These are phyloP conservation scores for Nasonia giraulti DNA, from an alignment of 1,140 invertebrate genomes.

Conservation along the genomic window DNA sequence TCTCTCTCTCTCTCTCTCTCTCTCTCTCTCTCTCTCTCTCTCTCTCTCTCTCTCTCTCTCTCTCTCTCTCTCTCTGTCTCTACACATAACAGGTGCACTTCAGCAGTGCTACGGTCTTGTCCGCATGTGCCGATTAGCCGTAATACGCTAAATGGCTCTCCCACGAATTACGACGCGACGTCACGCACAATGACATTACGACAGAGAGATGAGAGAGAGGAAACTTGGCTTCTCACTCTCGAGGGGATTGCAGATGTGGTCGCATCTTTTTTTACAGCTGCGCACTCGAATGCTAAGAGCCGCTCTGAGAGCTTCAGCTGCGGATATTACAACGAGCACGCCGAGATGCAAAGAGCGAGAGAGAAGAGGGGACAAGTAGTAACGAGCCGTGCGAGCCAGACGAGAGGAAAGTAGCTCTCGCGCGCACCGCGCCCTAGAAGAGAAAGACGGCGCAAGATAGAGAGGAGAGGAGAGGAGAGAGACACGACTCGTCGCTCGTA, in stretches of 20 bases:
- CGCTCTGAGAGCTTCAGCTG: background rate
- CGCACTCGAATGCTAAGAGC: background rate
- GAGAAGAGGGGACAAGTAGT: background rate
- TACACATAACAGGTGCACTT: too few species aligned
- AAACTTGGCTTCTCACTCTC: background rate
- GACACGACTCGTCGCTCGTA: conserved; percentile 9
- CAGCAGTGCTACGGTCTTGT: too few species aligned
- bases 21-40: too few species aligned
- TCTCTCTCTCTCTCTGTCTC: too few species aligned
- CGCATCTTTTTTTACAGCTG: background rate
- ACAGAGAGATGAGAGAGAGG: background rate
- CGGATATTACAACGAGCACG: too few species aligned
- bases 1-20: too few species aligned
- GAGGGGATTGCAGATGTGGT: background rate
- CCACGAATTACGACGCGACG: conserved; percentile 7
- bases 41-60: too few species aligned
- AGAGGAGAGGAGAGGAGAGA: too few species aligned
- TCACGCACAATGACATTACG: background rate
- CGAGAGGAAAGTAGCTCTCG: background rate
- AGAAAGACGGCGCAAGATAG: background rate
- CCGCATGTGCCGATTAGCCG: conserved; percentile 15
- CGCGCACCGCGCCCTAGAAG: too few species aligned
- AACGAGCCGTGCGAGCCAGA: background rate
- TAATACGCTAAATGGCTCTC: conserved; percentile 39
- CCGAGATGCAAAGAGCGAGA: too few species aligned